Conservation (phyloP, 2,888 invertebrate genomes). For the Cinara cedri region DNA sequence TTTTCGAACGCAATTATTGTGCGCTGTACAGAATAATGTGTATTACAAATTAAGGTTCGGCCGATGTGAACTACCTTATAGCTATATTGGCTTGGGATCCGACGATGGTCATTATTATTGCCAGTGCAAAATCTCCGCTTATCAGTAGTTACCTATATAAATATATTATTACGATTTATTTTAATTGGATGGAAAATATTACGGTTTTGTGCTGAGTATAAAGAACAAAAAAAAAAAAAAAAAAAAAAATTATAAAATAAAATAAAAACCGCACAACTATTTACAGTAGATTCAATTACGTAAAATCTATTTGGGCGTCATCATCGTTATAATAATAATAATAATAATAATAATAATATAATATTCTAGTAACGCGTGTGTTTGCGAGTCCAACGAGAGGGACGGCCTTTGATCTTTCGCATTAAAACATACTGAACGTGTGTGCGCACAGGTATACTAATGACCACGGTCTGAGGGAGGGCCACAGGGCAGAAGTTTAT, state of each 20-base stretch:
- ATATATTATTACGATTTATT: neutral
- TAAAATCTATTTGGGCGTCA: slow-evolving; percentile 29
- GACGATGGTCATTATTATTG: slow-evolving; percentile 23
- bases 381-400: slow-evolving; percentile 25
- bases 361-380: neutral
- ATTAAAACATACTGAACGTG: slow-evolving; percentile 16
- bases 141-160: no score
- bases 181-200: slow-evolving; percentile 43
- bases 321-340: no score
- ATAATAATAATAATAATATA: no score
- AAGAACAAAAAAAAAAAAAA: slow-evolving; percentile 39
- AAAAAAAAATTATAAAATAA: slow-evolving; percentile 10
- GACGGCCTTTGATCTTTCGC: slow-evolving; percentile 49
- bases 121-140: slow-evolving; percentile 32
- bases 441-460: no score
- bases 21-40: no score
- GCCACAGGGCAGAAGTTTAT: neutral
- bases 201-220: slow-evolving; percentile 36
- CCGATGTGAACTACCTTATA: no score
- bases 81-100: neutral
- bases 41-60: no score
- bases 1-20: no score
- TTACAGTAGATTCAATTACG: slow-evolving; percentile 30
- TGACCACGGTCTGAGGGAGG: neutral
- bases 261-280: no score